phyloP scores from a whole-genome alignment of 2,888 invertebrate species.

The Leucophora obtusa region DNA sequence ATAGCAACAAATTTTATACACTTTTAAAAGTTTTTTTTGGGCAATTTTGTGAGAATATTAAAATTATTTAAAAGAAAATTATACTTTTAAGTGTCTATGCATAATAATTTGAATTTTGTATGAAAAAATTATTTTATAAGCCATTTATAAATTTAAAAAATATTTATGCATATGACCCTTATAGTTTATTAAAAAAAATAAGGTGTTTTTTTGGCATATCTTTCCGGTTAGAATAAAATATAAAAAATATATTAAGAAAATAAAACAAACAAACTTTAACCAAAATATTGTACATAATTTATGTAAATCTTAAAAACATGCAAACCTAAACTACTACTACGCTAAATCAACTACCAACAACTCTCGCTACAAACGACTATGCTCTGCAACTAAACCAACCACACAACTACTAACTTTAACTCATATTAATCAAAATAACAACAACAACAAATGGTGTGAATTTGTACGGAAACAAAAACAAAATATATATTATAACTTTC shows the following conservation, averaged over 20 bases:
- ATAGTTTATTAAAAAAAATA: too few species aligned
- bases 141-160: too few species aligned
- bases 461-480: conserved; percentile 30
- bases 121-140: too few species aligned
- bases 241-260: conserved; percentile 18
- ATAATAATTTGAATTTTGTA: too few species aligned
- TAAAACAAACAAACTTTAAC: conserved; percentile 37
- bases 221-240: conserved; percentile 3
- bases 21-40: too few species aligned
- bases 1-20: too few species aligned
- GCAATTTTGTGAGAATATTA: too few species aligned
- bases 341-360: conserved; percentile 16
- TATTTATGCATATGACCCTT: too few species aligned
- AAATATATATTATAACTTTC: conserved; percentile 1
- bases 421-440: conserved; percentile 9
- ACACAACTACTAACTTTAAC: background rate
- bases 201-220: conserved; percentile 1
- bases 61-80: too few species aligned
- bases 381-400: background rate
- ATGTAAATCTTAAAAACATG: conserved; percentile 55
- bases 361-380: background rate
- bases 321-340: conserved; percentile 36
- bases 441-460: conserved; percentile 25
- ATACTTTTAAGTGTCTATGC: too few species aligned
- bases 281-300: conserved; percentile 55